Evolutionary conservation across 2,797 vertebrate species (phyloP).

Genomic region (Malurus leucopterus): DNA sequence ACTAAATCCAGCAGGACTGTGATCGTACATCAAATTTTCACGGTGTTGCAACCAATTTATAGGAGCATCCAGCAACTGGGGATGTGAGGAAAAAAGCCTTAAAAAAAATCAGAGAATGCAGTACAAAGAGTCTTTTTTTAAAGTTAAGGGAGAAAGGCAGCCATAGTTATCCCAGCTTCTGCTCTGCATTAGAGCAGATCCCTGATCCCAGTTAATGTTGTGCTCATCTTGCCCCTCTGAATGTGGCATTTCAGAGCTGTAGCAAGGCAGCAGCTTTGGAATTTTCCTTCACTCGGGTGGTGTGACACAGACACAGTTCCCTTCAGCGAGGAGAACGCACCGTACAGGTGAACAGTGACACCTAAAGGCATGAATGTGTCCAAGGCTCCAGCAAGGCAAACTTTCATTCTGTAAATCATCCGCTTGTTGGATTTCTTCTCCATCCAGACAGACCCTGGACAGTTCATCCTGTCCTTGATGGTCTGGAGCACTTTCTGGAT

Average conservation of each 20-base stretch:
- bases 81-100: rapidly evolving
- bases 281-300: too few relatives aligned
- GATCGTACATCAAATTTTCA: background rate
- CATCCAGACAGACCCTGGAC: background rate
- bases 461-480: background rate
- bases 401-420: background rate
- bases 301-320: background rate
- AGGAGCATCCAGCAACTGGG: background rate
- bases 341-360: background rate
- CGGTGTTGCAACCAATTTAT: background rate
- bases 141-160: background rate
- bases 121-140: background rate
- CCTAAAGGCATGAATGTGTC: conserved; percentile 16
- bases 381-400: background rate
- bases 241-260: background rate
- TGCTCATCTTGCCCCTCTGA: rapidly evolving
- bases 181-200: background rate
- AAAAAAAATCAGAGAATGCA: background rate
- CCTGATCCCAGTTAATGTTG: background rate
- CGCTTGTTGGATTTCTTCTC: background rate
- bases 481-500: background rate
- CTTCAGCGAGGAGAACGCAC: rapidly evolving
- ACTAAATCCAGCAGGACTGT: background rate
- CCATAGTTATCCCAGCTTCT: background rate
- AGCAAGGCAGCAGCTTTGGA: background rate